Base-by-base conservation (phyloP, 2,797 vertebrate species). In the Sandelia bainsii region DNA sequence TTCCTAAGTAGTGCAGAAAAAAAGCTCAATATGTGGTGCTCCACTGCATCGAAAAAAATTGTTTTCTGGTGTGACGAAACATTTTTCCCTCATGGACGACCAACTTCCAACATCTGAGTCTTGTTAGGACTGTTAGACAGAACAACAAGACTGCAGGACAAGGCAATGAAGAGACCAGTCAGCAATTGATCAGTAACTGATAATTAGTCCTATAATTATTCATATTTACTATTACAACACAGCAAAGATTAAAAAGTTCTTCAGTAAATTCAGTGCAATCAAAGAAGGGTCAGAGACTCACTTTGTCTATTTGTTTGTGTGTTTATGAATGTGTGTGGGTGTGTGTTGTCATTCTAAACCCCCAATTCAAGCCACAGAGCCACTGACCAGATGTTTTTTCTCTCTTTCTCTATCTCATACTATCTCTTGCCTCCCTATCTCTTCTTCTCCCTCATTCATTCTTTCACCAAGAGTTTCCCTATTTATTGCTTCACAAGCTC, bases 31-130 rank as follows among this genome's bases (percentile, higher is more conserved):
- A 67, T 78, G 78, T 83, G 69, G 68, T 44, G 69, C 83, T 89
- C 77, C 75, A 52, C 78, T 83, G 80, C 69, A 84, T 88, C 83
- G 32, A 34, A 82, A 92, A 89, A 84, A 92, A 91, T 89, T 90
- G 89, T 90, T 93, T 91, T 91, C 90, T 92, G 80, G 84, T 93
- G 90, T 89, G 87, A 92, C 62, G 65, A 92, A 93, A 91, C 63
- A 54, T 82, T 83, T 81, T 73, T 68, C 1, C 75, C 72, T 88
- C 73, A 76, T 16, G 62, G 86, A 86, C 63, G 65, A 82, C 85
- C 59, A 73, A 59, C 63, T 79, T 85, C 70, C 66, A 90, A 91
- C 93, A 93, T 93, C 91, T 93, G 93, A 91, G 57, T 80, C 78
- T 86, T 45, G 75, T 94, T 93, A 93, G 71, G 56, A 45, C 72